Conservation (phyloP, 1,140 invertebrate genomes). For the Drosophila navojoa region DNA sequence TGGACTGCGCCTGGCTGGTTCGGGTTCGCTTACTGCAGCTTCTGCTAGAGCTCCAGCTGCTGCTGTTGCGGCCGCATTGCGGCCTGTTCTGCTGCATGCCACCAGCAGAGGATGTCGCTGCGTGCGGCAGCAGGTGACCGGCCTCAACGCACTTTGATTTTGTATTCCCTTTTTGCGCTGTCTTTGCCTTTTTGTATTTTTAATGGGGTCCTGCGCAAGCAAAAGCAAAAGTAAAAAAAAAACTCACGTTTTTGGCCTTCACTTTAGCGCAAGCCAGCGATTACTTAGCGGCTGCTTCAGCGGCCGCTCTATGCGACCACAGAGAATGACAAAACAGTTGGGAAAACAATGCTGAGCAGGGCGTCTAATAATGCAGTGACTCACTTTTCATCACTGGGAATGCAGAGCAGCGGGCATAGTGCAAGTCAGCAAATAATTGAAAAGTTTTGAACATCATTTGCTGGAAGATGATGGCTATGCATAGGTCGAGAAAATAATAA, state of each 20-base stretch:
- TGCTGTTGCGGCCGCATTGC: constrained; percentile 65
- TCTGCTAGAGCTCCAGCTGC: constrained; percentile 42
- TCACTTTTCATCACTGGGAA: not conserved
- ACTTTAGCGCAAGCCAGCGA: constrained; percentile 42
- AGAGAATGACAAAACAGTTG: constrained; percentile 55
- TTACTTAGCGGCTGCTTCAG: constrained; percentile 59
- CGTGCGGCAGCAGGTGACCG: constrained; percentile 24
- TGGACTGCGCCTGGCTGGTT: constrained; percentile 53
- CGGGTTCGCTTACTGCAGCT: not conserved
- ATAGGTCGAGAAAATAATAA: too few species aligned
- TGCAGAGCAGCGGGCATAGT: not conserved
- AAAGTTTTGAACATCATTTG: too few species aligned
- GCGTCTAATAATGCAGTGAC: constrained; percentile 8
- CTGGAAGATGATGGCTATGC: too few species aligned
- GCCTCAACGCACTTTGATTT: constrained; percentile 72
- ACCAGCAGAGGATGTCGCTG: not conserved
- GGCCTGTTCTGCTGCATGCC: constrained; percentile 51
- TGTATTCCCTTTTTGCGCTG: constrained; percentile 65
- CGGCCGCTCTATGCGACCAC: constrained; percentile 32
- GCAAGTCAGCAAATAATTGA: not conserved
- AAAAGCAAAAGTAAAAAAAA: constrained; percentile 3
- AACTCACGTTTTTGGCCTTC: not conserved
- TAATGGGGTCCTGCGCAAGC: constrained; percentile 56
- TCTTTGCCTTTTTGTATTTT: constrained; percentile 58
- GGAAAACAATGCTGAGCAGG: constrained; percentile 1